A percentile compares a stretch with the other conserved stretches of the same genome.
phyloP scores from a whole-genome alignment of 2,797 vertebrate genomes.

The Simalia tracyae region DNA sequence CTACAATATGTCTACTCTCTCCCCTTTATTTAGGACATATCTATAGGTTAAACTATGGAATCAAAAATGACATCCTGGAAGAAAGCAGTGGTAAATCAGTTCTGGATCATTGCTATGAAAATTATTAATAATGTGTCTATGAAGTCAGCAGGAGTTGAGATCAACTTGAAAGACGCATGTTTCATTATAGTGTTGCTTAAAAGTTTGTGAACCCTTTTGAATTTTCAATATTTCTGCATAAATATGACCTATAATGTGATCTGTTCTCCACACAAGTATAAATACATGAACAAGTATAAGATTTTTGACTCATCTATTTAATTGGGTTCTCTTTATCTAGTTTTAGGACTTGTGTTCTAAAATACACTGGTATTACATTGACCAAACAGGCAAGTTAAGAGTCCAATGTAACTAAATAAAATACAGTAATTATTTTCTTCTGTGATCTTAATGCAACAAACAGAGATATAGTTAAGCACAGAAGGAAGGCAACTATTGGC shows the following conservation, averaged over 20 bases:
- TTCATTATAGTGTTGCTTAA: too few relatives aligned
- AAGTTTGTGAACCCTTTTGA: too few relatives aligned
- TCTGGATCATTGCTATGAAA: too few relatives aligned
- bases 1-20: too few relatives aligned
- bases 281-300: not conserved
- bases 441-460: not conserved
- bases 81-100: too few relatives aligned
- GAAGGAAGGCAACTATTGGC: not conserved
- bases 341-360: not conserved
- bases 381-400: not conserved
- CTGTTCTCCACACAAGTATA: not conserved
- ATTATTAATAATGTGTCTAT: too few relatives aligned
- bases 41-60: too few relatives aligned
- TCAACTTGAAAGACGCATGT: too few relatives aligned
- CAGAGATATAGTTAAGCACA: not conserved
- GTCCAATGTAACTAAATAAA: not conserved
- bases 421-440: not conserved
- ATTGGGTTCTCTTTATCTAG: not conserved
- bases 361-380: not conserved
- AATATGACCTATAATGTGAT: not conserved
- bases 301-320: not conserved
- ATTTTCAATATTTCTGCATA: too few relatives aligned
- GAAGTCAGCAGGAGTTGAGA: too few relatives aligned
- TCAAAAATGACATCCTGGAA: too few relatives aligned
- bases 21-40: too few relatives aligned